Conservation (phyloP, 2,888 invertebrate species). For the Arrhopalites spinosus region DNA sequence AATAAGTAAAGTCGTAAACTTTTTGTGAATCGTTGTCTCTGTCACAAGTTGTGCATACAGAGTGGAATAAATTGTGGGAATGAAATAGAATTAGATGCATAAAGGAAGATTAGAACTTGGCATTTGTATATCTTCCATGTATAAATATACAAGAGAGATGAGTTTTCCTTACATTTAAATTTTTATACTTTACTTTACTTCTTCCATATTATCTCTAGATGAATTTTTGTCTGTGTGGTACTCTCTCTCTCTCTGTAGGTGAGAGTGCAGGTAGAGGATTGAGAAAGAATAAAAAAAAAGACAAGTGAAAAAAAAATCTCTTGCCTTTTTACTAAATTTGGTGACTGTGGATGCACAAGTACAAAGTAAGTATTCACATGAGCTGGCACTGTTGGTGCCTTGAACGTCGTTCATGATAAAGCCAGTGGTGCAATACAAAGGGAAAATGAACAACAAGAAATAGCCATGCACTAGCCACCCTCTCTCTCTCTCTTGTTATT, state of each 20-base stretch:
- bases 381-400: constrained; percentile 45
- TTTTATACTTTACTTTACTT: neutral
- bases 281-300: neutral
- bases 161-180: neutral
- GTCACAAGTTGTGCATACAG: no score
- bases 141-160: neutral
- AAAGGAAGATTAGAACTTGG: no score
- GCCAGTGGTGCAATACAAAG: constrained; percentile 41
- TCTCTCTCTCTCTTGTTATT: neutral
- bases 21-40: no score
- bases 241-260: no score
- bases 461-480: neutral
- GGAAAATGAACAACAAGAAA: neutral
- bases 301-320: constrained; percentile 1
- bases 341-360: constrained; percentile 26
- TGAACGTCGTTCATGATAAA: constrained; percentile 37
- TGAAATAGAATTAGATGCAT: neutral
- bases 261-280: neutral
- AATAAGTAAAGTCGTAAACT: no score
- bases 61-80: constrained; percentile 2
- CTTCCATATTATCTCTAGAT: neutral
- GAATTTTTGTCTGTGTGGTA: no score
- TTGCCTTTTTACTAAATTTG: neutral
- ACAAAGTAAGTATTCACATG: constrained; percentile 45
- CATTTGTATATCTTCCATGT: no score